Base-by-base conservation (phyloP, 1,140 invertebrate species). In the Ectropis grisescens region DNA sequence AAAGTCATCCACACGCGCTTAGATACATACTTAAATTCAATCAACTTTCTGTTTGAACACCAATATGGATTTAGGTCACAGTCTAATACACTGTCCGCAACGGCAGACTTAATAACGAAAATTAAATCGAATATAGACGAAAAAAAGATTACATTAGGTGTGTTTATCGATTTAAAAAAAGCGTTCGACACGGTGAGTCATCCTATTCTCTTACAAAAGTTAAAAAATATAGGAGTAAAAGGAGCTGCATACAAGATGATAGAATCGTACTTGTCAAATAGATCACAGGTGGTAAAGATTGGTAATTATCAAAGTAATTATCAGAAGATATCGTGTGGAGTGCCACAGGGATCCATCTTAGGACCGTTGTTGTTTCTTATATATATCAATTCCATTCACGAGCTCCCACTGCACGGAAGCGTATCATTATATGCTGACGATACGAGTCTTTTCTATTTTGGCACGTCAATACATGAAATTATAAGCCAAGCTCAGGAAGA, bases 361-460 rank as follows among this genome's bases (percentile, higher is more conserved):
- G 43, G 36, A 22, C 19, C 19, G 4, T 22, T 46, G 5, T 19
- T 46, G n/a, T 46, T 41, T 22, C n/a, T 40, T 24, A 37, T 37
- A 16, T 39, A 46, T 6, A 37, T 41, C 15, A 41, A 47, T 27
- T 28, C 23, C 26, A 42, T 38, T 8, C 3, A 33, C 13, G 26
- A 48, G 29, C 42, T 40, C 10, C 32, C 29, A 3, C 11, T 43
- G 11, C 33, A 36, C 11, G 37, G 46, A 8, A 25, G 39, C 11
- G 19, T 43, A 2, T 32, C 36, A 9, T 13, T 48, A 3, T 48
- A 48, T n/a, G 39, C 45, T 15, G 45, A 48, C 11, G 40, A 42
- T 7, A 48, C 39, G 12, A 37, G 44, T 13, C 14, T 48, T 12
- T 48, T 43, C 29, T 48, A 48, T 11, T 43, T 7, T 5, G 46